Base-by-base conservation (phyloP, 2,888 invertebrate species). In the Altica lythri region DNA sequence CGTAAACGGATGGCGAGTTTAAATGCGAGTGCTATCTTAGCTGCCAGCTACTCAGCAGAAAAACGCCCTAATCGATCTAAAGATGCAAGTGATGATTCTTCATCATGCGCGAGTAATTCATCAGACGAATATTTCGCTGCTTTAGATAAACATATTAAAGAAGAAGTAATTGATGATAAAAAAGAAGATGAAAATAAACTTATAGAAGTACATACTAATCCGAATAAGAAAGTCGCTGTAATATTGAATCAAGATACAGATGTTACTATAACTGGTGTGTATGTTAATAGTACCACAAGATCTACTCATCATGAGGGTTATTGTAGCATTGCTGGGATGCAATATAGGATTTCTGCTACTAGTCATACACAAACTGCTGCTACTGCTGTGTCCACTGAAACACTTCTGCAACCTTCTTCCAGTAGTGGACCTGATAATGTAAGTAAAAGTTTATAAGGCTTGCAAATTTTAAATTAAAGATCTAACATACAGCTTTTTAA, bases 1-100 rank as follows among this genome's bases (percentile, higher is more conserved):
- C 83, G 89, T 64, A 94, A 93, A 72, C 83, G 94, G 19, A 92
- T 94, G 92, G 94, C 94, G 13, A 92, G 92, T 72, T 78, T 94
- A 19, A 94, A 94, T 74, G 94, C 94, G 9, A 88, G 90, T 25
- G 94, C 94, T 13, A 93, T 94, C 68, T 80, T 94, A 61, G 92
- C 92, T 0, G 93, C 93, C 13, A 92, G 91, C 61, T 93, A 93
- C 68, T 83, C 82, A 1, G 77, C 79, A 32, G 91, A 92, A 73
- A 90, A 86, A 70, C 75, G 78, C 19, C 51, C 66, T 1, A 54
- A 66, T 3, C 79, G 81, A 44, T 82, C 82, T 27, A 80, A 82
- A 0, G 82, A 81, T 66, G 82, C 81, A 29, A 81, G 76, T 55
- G 81, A 81, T 63, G 82, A 81, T 49, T 69, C 22, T 8, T 53